These are phyloP conservation scores for Linhomoeus sp. DNA, from an alignment of 2,888 invertebrate species.

Conservation along the genomic window DNA sequence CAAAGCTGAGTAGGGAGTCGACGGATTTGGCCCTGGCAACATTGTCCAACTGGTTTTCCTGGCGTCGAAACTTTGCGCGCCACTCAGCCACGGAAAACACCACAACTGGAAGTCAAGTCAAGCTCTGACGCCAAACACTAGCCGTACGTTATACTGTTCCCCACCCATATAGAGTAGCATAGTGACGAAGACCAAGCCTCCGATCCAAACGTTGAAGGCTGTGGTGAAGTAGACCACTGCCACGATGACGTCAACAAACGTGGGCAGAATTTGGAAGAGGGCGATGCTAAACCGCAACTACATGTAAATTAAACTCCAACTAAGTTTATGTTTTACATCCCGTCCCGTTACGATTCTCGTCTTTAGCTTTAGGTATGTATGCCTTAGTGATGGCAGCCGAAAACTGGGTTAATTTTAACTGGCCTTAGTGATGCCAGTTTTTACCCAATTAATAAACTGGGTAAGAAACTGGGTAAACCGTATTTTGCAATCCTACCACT, in stretches of 20 bases:
- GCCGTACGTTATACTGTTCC: slow-evolving; percentile 18
- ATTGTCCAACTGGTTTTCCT: slow-evolving; percentile 86
- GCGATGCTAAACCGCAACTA: slow-evolving; percentile 38
- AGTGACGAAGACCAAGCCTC: slow-evolving; percentile 73
- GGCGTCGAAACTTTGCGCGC: slow-evolving; percentile 79
- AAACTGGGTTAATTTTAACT: too few relatives aligned
- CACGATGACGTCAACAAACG: slow-evolving; percentile 69
- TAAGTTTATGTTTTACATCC: too few relatives aligned
- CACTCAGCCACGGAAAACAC: slow-evolving; percentile 87
- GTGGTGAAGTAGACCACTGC: slow-evolving; percentile 71
- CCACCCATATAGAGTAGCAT: slow-evolving; percentile 80
- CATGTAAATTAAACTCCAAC: too few relatives aligned
- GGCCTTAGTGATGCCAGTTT: too few relatives aligned
- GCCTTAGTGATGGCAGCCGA: too few relatives aligned
- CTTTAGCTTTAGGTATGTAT: too few relatives aligned
- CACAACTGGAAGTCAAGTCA: slow-evolving; percentile 41
- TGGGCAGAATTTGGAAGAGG: slow-evolving; percentile 52
- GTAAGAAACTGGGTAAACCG: too few relatives aligned
- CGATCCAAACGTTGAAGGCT: slow-evolving; percentile 80
- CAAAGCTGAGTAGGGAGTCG: slow-evolving; percentile 87
- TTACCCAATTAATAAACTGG: too few relatives aligned
- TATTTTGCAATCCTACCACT: too few relatives aligned
- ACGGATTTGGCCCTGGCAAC: slow-evolving; percentile 62
- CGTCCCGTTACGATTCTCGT: too few relatives aligned
- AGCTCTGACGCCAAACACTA: too few relatives aligned